Base-by-base conservation (phyloP, 1,140 invertebrate species). In the Latrodectus geometricus region DNA sequence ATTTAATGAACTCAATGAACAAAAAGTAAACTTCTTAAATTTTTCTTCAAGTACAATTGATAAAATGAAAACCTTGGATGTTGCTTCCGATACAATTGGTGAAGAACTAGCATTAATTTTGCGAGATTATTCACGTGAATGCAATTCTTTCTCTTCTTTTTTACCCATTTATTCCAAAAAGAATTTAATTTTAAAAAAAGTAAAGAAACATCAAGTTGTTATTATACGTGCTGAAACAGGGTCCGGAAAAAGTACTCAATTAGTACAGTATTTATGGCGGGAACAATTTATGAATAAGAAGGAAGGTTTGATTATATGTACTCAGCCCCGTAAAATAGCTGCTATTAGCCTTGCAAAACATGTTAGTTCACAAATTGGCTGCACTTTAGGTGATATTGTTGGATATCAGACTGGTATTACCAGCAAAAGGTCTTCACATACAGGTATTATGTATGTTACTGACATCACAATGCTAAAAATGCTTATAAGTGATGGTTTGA, bases 331-430 rank as follows among this genome's bases (percentile, higher is more conserved):
- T 88, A 93, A 98, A 90, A 96, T 99, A 90, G 97, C 98, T 65
- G 99, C 98, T 90, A 96, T 99, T 75, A 96, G 97, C 3, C 92
- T 99, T 76, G 94, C 95, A 5, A 98, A 99, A 91, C 92, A 98
- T 90, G 97, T 99, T 9, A 95, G 97, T 0, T 95, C 97, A 89
- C 98, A 99, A 92, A 93, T 94, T n/a, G 95, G 95, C 4, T 94
- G 93, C 56, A 90, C 94, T 35, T 91, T 98, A 0, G 96, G 97
- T 2, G 93, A 94, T n/a, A 92, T 93, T 82, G 97, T 99, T 21
- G 98, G 98, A 4, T 99, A 97, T 92, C 97, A 99, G 92, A 98
- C 99, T 89, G 92, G 98, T 88, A 99, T 99, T 93, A 97, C 99
- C 90, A 97, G 96, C 90, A 96, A 95, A 82, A 96, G 94, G 90